Base-by-base conservation (phyloP, 2,797 vertebrate species). In the Peromyscus attwateri region DNA sequence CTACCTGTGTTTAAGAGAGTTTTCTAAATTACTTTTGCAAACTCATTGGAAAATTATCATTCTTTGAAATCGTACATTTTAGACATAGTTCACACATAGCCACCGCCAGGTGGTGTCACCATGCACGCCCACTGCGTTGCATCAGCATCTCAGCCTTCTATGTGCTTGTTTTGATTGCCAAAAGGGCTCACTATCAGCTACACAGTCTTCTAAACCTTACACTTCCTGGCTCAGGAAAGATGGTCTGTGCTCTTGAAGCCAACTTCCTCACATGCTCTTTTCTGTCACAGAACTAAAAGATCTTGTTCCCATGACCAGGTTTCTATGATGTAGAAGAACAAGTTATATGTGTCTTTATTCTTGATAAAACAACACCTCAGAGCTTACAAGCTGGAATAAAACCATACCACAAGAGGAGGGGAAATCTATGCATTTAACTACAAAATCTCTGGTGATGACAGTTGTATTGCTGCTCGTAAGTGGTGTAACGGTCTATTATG, bases 401-500 rank as follows among this genome's bases (percentile, higher is more conserved):
- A 97, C 96, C 98, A 98, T 97, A 95, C 96, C 95, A 90, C 97
- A 96, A 92, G 89, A 90, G 87, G 83, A 92, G 96, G 97, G 95
- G 92, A 98, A 98, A 98, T 98, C 99, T 99, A 99, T 99, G 99
- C 99, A 99, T 98, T 98, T 98, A 97, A 98, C 97, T 98, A 98
- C 95, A 97, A 94, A n/a, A 97, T 98, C 97, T 98, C 98, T 98
- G 98, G 98, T 98, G 96, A 97, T 97, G 81, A 94, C 94, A 97
- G 97, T 98, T 98, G 97, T 97, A 97, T 97, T 98, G 95, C 98
- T 98, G 96, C 97, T 98, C 80, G 97, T 98, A 98, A 98, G 97
- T 98, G 98, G 98, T 96, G 98, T 97, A 97, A 98, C 92, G 85
- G 97, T 98, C 98, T 97, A 27, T 97, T 98, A 97, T 94, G 76